A percentile compares a stretch with the other conserved stretches of the same genome.
Evolutionary conservation across 1,140 invertebrate species (phyloP).

Genomic region (Holotrichia oblita): DNA sequence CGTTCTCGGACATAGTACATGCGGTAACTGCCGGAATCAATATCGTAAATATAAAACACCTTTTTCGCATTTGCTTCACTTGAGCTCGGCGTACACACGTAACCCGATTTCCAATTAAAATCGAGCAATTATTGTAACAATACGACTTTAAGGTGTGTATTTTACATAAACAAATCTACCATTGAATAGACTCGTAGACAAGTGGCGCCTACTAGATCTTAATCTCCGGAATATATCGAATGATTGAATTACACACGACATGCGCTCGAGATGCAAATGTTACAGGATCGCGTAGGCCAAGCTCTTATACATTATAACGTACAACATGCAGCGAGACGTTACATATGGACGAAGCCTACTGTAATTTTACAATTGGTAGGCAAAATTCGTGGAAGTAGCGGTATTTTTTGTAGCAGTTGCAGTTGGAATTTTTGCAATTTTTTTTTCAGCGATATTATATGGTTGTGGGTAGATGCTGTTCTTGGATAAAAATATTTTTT

Average conservation of each 20-base stretch:
- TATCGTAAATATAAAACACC: constrained; percentile 1
- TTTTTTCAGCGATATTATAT: too few relatives aligned
- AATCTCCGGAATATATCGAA: constrained; percentile 40
- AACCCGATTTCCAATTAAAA: constrained; percentile 45
- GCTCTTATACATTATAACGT: background rate
- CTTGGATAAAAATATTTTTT: too few relatives aligned
- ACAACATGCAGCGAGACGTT: background rate
- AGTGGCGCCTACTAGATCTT: constrained; percentile 47
- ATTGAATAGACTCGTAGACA: constrained; percentile 43
- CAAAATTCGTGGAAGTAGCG: background rate
- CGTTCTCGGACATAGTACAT: too few relatives aligned
- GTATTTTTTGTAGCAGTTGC: background rate
- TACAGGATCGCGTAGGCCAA: constrained; percentile 36
- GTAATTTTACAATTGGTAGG: background rate
- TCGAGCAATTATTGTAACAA: constrained; percentile 47
- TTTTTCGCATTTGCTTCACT: background rate
- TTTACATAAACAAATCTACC: constrained; percentile 45
- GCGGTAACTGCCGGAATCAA: background rate
- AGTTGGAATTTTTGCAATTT: background rate
- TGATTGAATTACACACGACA: constrained; percentile 41
- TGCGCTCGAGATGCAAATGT: constrained; percentile 40
- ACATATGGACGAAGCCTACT: background rate
- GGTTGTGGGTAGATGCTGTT: too few relatives aligned
- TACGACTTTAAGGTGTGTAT: constrained; percentile 41
- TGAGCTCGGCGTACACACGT: background rate